A percentile compares a stretch with the other conserved stretches of the same genome.
phyloP scores from a whole-genome alignment of 2,113 vertebrate species.

The Capreolus pygargus region DNA sequence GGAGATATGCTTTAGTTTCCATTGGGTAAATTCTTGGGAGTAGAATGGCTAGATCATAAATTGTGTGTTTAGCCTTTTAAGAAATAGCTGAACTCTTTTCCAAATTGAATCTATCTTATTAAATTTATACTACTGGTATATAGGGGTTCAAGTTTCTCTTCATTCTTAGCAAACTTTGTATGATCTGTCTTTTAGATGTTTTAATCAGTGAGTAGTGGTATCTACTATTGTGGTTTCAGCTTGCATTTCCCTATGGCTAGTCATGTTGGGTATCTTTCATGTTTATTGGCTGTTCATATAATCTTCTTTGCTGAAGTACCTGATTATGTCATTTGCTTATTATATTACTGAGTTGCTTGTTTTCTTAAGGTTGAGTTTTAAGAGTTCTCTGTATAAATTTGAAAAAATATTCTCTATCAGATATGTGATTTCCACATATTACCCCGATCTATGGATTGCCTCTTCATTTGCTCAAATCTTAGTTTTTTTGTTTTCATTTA shows the following conservation, averaged over 20 bases:
- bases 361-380: not conserved
- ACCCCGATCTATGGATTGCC: not conserved
- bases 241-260: not conserved
- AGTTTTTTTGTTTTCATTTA: not conserved
- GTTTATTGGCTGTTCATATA: not conserved
- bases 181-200: not conserved
- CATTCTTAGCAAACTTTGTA: not conserved
- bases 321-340: not conserved
- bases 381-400: not conserved
- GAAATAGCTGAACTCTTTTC: not conserved
- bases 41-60: not conserved
- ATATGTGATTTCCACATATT: not conserved
- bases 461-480: not conserved
- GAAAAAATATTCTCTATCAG: not conserved
- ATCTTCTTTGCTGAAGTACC: not conserved
- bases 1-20: not conserved
- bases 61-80: not conserved
- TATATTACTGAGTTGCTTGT: not conserved
- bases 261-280: not conserved
- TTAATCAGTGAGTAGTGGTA: not conserved
- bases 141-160: not conserved
- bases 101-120: not conserved
- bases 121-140: not conserved
- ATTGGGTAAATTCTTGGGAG: not conserved
- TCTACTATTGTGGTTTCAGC: not conserved